Evolutionary conservation across 2,888 invertebrate genomes (phyloP), one percentile per base, ranked within the genome.

Genomic region (Malachius bipustulatus): DNA sequence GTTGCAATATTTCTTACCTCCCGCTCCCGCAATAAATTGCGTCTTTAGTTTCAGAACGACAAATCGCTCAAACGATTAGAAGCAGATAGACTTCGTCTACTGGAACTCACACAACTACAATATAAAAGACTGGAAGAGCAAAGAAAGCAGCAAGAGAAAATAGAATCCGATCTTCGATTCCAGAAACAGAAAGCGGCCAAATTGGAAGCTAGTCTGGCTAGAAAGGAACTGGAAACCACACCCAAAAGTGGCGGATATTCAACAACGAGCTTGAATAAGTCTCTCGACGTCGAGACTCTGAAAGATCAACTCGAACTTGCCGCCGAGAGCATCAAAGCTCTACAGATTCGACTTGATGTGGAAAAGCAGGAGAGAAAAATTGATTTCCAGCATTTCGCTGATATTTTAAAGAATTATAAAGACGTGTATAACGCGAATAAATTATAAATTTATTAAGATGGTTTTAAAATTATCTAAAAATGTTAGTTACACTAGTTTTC

Each of bases 241-340:
- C 52, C 62, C 2, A 56, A 66, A 29, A 26, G 32, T 15, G 16
- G 36, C 24, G 30, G 35, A n/a, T 34, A 30, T 14, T 30, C 34
- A 12, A 32, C 36, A 27, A 37, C 29, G 14, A 36, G 31, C 26
- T 27, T 36, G 4, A 12, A 1, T 8, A 36, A 30, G 15, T 30
- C 32, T 12, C 13, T 28, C 4, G 28, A 15, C 4, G 14, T 8
- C 14, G 19, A 33, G 38, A 41, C 29, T 27, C 37, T 49, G 10
- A 47, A 45, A 42, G 51, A 57, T 40, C 65, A 68, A 49, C 53
- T 78, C 35, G 75, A 75, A 51, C 56, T 80, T 35, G 67, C 77
- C 0, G 71, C 77, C 48, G 78, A 80, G 56, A 75, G 74, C 47
- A 64, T 76, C 27, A 71, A 75, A 52, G 71, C 75, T 11, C 59